Base-by-base conservation (phyloP, 2,888 invertebrate species). In the Diplolepis rosae region DNA sequence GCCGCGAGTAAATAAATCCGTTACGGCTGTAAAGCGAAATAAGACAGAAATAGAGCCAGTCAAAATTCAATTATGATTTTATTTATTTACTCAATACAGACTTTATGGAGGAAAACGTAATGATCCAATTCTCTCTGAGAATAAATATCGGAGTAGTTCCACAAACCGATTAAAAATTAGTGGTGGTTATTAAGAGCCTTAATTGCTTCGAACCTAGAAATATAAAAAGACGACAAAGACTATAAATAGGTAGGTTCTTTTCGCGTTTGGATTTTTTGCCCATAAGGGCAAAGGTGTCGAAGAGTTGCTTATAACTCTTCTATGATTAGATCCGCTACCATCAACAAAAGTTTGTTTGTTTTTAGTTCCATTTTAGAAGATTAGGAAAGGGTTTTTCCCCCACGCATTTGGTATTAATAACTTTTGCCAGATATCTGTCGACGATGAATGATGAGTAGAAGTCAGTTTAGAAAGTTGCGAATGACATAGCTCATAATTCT, bases 271-370 rank as follows among this genome's bases (percentile, higher is more conserved):
- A 51, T 51, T 51, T 51, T 51, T 51, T 51, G 13, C 24, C 51
- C 13, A 24, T 5, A 22, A 48, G 48, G 18, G 15, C 22, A 48
- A 22, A 48, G 9, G 48, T 22, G 22, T 9, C 48, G 11, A 22
- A 48, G 48, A 48, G 48, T 51, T 51, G 51, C 52, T 28, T n/a
- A n/a, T n/a, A 52, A n/a, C 52, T 28, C 52, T 52, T n/a, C 52
- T 52, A 52, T 52, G 52, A 52, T 52, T 52, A 52, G 52, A 52
- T 52, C 28, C 52, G 52, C 52, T 52, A 52, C 52, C 52, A 52
- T 52, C 52, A 2, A 35, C 24, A 35, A 24, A 35, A 24, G 24
- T 39, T 39, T 61, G 56, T 61, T 61, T 61, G 56, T 61, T 61
- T 61, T 61, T 35, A 35, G 35, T 35, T 35, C 35, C 56, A 35